These are phyloP conservation scores for Aythya fuligula DNA, from an alignment of 2,797 vertebrate species.

Conservation along the genomic window DNA sequence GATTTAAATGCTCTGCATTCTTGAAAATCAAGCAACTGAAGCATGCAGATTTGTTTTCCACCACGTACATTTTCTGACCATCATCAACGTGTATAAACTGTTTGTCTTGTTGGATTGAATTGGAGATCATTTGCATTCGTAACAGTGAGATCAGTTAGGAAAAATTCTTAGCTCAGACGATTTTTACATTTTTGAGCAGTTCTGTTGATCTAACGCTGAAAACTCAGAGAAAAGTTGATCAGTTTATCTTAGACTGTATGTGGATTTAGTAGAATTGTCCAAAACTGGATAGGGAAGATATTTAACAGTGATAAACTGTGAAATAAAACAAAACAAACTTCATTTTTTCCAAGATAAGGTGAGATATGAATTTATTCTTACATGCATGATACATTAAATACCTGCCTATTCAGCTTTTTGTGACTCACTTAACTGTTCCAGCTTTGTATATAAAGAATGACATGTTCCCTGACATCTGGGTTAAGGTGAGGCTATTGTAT, in stretches of 20 bases:
- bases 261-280: background rate
- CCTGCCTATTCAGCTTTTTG: conserved; percentile 38
- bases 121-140: background rate
- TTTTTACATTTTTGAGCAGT: background rate
- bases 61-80: background rate
- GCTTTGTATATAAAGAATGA: conserved; percentile 55
- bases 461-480: conserved; percentile 54
- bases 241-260: background rate
- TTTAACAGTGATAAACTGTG: background rate
- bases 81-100: background rate
- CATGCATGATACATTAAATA: background rate
- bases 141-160: background rate
- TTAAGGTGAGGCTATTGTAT: conserved; percentile 53
- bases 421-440: conserved; percentile 43
- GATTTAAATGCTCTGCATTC: background rate
- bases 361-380: background rate
- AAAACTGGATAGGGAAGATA: background rate
- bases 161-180: background rate
- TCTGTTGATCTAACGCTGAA: background rate
- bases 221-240: background rate
- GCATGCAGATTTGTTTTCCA: background rate
- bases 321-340: background rate
- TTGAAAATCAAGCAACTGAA: background rate
- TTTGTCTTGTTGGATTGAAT: background rate
- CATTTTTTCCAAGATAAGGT: background rate